These are phyloP conservation scores for Laterallus jamaicensis DNA, from an alignment of 2,113 vertebrate genomes.

Conservation along the genomic window DNA sequence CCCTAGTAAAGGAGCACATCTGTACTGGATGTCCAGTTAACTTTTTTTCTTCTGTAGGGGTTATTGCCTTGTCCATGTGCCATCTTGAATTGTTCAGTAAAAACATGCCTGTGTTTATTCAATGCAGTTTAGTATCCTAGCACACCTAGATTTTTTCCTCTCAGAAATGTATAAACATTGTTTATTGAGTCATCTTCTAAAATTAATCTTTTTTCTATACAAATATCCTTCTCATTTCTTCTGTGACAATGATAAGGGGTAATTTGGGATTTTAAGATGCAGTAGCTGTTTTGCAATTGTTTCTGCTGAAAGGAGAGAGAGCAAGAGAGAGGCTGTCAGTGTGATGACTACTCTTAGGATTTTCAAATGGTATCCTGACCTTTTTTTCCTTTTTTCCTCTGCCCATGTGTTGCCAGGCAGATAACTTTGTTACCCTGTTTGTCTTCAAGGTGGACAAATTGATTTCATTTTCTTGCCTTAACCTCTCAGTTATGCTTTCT, in stretches of 20 bases:
- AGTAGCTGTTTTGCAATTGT: background rate
- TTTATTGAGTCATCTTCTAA: constrained; percentile 51
- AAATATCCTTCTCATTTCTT: constrained; percentile 36
- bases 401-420: background rate
- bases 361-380: background rate
- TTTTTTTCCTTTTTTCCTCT: background rate
- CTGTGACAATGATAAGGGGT: background rate
- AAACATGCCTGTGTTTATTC: background rate
- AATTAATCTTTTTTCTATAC: constrained; percentile 19
- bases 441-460: background rate
- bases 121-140: background rate
- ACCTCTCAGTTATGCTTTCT: background rate
- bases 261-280: constrained; percentile 24
- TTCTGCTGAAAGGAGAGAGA: background rate
- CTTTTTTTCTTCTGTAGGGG: background rate
- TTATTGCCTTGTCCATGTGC: background rate
- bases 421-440: background rate
- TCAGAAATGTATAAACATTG: constrained; percentile 31
- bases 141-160: background rate
- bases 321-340: background rate
- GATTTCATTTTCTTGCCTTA: background rate
- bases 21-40: background rate
- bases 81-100: background rate
- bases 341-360: background rate
- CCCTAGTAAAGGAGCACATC: background rate